Base-by-base conservation (phyloP, 1,140 invertebrate species). In the Dreissena rostriformis region DNA sequence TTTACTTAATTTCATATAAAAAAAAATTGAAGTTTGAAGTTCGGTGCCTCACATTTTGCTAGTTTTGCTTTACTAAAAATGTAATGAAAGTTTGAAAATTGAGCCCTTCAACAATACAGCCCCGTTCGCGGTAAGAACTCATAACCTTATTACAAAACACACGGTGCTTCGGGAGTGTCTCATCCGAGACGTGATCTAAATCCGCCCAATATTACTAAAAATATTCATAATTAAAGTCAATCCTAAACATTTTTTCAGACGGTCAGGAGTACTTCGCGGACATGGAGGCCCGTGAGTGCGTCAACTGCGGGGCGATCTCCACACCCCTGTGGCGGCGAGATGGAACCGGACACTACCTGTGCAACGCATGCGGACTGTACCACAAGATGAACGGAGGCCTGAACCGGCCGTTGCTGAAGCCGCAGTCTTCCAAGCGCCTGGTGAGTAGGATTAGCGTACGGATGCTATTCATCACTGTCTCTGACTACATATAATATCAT, bases 391-490 rank as follows among this genome's bases (percentile, higher is more conserved):
- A 87, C 63, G 82, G 98, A 88, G 82, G 98, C 88, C 96, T 98
- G 93, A 98, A 98, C 94, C 94, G 98, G 93, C 98, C 98, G 19
- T 96, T 98, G 87, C 98, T 98, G 95, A 98, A 98, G 95, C 97
- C 97, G 88, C 98, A 98, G 95, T n/a, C 53, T 14, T 19, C 17
- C 17, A 96, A 97, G 96, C 96, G 97, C 96, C 96, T 98, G 96
- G 90, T 91, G 79, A 88, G 89, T 95, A 8, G 6, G 39, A 39
- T 39, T 39, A 39, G 39, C 39, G 39, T 39, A 39, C 4, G 2
- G 39, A 39, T 39, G 39, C 8, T 39, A 39, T 5, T 5, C 39
- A 2, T 2, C 39, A 8, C 39, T 5, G 39, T 39, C 39, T 39
- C 2, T 39, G 2, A 8, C 39, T 39, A n/a, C n/a, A n/a, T n/a